Evolutionary conservation across 2,113 vertebrate species (phyloP), one percentile per base, ranked within the genome.

Genomic region (Thunnus thynnus): DNA sequence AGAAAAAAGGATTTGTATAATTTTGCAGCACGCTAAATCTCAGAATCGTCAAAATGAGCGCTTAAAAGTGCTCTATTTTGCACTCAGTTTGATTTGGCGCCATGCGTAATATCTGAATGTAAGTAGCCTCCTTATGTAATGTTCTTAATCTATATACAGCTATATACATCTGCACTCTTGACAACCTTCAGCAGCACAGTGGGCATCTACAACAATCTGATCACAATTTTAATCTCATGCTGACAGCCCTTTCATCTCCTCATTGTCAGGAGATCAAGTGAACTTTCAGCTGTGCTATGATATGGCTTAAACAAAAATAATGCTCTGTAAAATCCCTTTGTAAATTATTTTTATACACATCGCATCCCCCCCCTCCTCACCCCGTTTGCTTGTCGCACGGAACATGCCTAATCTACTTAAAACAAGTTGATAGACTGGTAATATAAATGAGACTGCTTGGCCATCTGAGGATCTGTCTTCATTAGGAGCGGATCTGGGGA

Each of bases 401-500:
- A 76, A 79, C 72, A 85, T 61, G 78, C 57, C 82, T 95, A 93
- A 94, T 94, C 89, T 83, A 72, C 88, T 93, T 88, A 89, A 88
- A 91, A 88, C 83, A 80, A 82, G 79, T 77, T 89, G 89, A 94
- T 87, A 88, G 91, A 84, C 86, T 65, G 62, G 67, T 82, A 76
- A 88, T 92, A 88, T 87, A 83, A 93, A 89, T 84, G 90, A 91
- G 92, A 88, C 80, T 68, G 83, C 89, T 69, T 41, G 83, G 78
- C 85, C 84, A 91, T 91, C 90, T 64, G 86, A 81, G 84, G 89
- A 94, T 93, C 92, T 65, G 87, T 94, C 92, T 95, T 93, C 91
- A 94, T 94, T 93, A 94, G 82, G 44, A 86, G 72, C 58, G 10
- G 87, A 92, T 93, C 91, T 90, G 74, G 72, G 71, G 78, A 90